These are phyloP conservation scores for Rutpela maculata DNA, from an alignment of 2,888 invertebrate genomes.

Conservation along the genomic window DNA sequence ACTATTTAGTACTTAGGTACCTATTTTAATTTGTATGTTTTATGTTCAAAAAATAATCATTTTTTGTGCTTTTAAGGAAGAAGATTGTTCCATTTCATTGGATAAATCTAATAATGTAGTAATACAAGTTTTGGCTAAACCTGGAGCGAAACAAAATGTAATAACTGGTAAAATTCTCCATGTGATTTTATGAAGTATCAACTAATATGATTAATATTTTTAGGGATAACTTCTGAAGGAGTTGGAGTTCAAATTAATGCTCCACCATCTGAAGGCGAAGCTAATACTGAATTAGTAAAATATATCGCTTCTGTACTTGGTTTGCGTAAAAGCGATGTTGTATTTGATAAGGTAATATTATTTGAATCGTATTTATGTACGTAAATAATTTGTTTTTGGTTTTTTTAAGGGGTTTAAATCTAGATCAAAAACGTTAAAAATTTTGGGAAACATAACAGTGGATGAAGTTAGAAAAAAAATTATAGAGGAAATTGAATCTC, in stretches of 20 bases:
- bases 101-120: slow-evolving; percentile 79
- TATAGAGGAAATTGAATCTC: slow-evolving; percentile 65
- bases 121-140: slow-evolving; percentile 83
- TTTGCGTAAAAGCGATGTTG: slow-evolving; percentile 82
- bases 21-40: neutral
- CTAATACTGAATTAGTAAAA: slow-evolving; percentile 85
- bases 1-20: neutral
- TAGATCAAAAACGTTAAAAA: slow-evolving; percentile 76
- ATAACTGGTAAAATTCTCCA: slow-evolving; percentile 74
- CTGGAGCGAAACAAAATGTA: slow-evolving; percentile 83
- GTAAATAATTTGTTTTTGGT: neutral
- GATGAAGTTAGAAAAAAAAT: slow-evolving; percentile 74
- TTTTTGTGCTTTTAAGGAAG: slow-evolving; percentile 44
- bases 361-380: neutral
- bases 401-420: slow-evolving; percentile 75
- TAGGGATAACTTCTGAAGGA: slow-evolving; percentile 78
- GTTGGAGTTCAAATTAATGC: slow-evolving; percentile 87
- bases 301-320: slow-evolving; percentile 82
- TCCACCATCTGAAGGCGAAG: slow-evolving; percentile 89
- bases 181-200: neutral
- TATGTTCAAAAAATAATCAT: neutral
- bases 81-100: slow-evolving; percentile 70
- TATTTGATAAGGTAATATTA: slow-evolving; percentile 76
- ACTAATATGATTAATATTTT: slow-evolving; percentile 31
- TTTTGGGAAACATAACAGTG: slow-evolving; percentile 74